A percentile compares a stretch with the other conserved stretches of the same genome.
phyloP scores from a whole-genome alignment of 1,140 invertebrate genomes.

The Leptinotarsa texana region DNA sequence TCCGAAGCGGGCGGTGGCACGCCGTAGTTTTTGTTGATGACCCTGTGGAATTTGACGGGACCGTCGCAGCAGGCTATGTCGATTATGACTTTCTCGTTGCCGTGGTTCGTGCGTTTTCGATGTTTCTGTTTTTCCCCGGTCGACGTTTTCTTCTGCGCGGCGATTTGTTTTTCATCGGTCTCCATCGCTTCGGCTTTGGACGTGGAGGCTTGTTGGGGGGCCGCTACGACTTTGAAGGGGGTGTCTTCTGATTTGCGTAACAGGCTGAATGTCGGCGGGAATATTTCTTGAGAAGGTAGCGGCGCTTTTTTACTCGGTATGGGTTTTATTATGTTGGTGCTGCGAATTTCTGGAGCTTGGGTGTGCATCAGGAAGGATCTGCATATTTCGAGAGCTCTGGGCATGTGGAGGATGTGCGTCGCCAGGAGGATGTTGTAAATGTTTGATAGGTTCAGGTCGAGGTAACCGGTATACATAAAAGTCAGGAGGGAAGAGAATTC shows the following conservation, averaged over 20 bases:
- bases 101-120: slow-evolving; percentile 26
- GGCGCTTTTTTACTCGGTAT: slow-evolving; percentile 55
- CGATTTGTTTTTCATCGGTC: slow-evolving; percentile 44
- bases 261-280: slow-evolving; percentile 30
- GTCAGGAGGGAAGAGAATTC: slow-evolving; percentile 73
- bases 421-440: slow-evolving; percentile 75
- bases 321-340: slow-evolving; percentile 55
- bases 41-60: slow-evolving; percentile 79
- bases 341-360: slow-evolving; percentile 36
- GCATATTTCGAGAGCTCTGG: slow-evolving; percentile 71
- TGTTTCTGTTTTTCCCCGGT: slow-evolving; percentile 30
- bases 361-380: slow-evolving; percentile 57
- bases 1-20: slow-evolving; percentile 49
- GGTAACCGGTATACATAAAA: slow-evolving; percentile 77
- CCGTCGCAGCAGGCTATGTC: slow-evolving; percentile 88
- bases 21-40: slow-evolving; percentile 75
- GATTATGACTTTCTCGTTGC: slow-evolving; percentile 64
- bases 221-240: slow-evolving; percentile 41
- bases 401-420: slow-evolving; percentile 77
- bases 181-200: slow-evolving; percentile 54
- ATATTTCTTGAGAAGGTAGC: slow-evolving; percentile 43
- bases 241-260: slow-evolving; percentile 47
- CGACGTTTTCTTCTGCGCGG: slow-evolving; percentile 34
- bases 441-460: slow-evolving; percentile 71
- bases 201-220: slow-evolving; percentile 50